A percentile compares a stretch with the other conserved stretches of the same genome.
Evolutionary conservation across 2,888 invertebrate genomes (phyloP).

Genomic region (Thereva unica): DNA sequence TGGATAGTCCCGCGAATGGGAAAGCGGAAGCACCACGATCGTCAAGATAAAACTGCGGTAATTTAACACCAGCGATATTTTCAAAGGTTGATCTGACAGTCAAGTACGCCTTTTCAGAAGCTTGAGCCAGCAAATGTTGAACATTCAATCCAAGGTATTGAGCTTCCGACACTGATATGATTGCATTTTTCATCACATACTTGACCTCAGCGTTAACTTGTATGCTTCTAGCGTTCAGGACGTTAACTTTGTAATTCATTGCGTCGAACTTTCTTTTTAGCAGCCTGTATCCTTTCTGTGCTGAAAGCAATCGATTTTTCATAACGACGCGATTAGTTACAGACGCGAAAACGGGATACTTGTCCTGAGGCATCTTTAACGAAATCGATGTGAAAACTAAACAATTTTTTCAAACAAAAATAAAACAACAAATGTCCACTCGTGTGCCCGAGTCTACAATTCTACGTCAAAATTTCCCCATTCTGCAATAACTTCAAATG

Average conservation of each 20-base stretch:
- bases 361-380: too few species aligned
- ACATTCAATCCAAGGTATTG: slow-evolving; percentile 6
- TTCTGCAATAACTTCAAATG: too few species aligned
- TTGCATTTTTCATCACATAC: not conserved
- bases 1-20: slow-evolving; percentile 21
- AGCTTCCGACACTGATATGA: not conserved
- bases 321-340: not conserved
- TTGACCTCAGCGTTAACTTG: not conserved
- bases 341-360: not conserved
- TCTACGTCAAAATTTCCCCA: too few species aligned
- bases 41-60: not conserved
- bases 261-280: slow-evolving; percentile 21
- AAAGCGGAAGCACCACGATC: not conserved
- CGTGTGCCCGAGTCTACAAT: too few species aligned
- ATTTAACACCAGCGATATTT: not conserved
- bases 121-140: not conserved
- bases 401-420: too few species aligned
- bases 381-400: too few species aligned
- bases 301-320: slow-evolving; percentile 7
- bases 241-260: not conserved
- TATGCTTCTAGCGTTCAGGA: not conserved
- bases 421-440: too few species aligned
- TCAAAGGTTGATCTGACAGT: not conserved
- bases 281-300: slow-evolving; percentile 5
- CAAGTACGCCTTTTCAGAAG: not conserved